A percentile compares a stretch with the other conserved stretches of the same genome.
phyloP scores from a whole-genome alignment of 2,888 invertebrate species.

The Mactromeris polynyma region DNA sequence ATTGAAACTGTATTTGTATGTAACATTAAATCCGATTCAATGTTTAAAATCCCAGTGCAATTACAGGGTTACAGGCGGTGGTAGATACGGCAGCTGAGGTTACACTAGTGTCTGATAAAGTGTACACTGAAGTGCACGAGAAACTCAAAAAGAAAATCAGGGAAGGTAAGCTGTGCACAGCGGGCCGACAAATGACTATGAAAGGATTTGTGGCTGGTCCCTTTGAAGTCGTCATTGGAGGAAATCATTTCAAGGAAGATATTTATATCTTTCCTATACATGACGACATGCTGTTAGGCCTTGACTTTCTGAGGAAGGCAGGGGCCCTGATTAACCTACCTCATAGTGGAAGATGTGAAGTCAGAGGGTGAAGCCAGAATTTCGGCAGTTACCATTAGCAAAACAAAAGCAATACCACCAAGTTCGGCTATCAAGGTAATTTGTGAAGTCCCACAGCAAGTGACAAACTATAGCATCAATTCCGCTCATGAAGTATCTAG shows the following conservation, averaged over 20 bases:
- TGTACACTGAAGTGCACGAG: neutral
- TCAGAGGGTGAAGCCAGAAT: neutral
- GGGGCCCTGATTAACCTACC: neutral
- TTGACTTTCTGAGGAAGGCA: slow-evolving; percentile 23
- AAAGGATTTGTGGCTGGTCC: slow-evolving; percentile 25
- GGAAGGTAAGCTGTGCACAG: slow-evolving; percentile 12
- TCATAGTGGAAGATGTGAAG: neutral
- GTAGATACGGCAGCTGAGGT: slow-evolving; percentile 39
- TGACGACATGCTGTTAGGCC: slow-evolving; percentile 37
- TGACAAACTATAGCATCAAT: too few relatives aligned
- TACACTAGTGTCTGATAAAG: slow-evolving; percentile 18
- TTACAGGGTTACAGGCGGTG: too few relatives aligned
- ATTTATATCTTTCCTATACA: slow-evolving; percentile 21
- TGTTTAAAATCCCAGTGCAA: neutral
- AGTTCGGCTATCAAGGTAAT: neutral
- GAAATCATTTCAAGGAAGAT: neutral
- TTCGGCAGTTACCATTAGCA: neutral
- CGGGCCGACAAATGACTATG: slow-evolving; percentile 20
- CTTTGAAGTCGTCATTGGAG: neutral
- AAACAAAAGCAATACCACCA: neutral
- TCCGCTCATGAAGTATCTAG: slow-evolving; percentile 24
- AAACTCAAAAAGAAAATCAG: neutral
- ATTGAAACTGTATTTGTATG: too few relatives aligned
- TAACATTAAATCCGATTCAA: too few relatives aligned
- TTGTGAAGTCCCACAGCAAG: too few relatives aligned